These are phyloP conservation scores for Herminia tarsipennalis DNA, from an alignment of 2,888 invertebrate species.

Conservation along the genomic window DNA sequence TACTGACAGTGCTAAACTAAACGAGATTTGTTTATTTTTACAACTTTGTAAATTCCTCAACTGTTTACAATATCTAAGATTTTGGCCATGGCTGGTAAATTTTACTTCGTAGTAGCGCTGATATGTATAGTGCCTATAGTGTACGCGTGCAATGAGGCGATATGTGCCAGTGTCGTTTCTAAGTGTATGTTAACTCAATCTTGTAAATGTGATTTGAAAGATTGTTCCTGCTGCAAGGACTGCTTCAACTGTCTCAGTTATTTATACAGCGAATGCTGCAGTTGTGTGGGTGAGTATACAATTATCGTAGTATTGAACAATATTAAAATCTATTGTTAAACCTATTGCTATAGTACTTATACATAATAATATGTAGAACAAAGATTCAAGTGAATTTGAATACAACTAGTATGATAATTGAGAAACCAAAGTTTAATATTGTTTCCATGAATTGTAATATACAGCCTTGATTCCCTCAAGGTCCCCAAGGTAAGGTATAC, in stretches of 20 bases:
- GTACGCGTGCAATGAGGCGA: slow-evolving; percentile 94
- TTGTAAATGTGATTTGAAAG: slow-evolving; percentile 97
- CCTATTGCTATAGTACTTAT: no score
- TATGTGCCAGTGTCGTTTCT: slow-evolving; percentile 97
- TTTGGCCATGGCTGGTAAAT: slow-evolving; percentile 68
- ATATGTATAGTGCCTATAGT: slow-evolving; percentile 70
- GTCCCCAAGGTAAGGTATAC: no score
- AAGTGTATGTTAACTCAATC: slow-evolving; percentile 98
- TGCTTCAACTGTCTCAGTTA: slow-evolving; percentile 96
- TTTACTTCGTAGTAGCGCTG: slow-evolving; percentile 64
- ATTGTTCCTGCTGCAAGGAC: slow-evolving; percentile 97
- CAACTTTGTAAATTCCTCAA: slow-evolving; percentile 41
- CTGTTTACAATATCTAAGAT: slow-evolving; percentile 43
- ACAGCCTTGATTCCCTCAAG: no score
- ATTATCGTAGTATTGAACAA: neutral
- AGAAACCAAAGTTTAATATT: no score
- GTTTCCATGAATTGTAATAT: no score
- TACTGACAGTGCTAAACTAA: neutral
- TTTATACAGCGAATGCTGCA: slow-evolving; percentile 97
- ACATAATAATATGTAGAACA: no score
- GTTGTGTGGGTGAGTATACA: slow-evolving; percentile 95
- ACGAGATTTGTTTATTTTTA: slow-evolving; percentile 58
- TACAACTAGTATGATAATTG: no score
- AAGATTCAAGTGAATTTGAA: no score
- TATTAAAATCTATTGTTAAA: neutral